A percentile compares a stretch with the other conserved stretches of the same genome.
These are phyloP conservation scores for Microtus montanus DNA, from an alignment of 2,113 vertebrate species.

Conservation along the genomic window DNA sequence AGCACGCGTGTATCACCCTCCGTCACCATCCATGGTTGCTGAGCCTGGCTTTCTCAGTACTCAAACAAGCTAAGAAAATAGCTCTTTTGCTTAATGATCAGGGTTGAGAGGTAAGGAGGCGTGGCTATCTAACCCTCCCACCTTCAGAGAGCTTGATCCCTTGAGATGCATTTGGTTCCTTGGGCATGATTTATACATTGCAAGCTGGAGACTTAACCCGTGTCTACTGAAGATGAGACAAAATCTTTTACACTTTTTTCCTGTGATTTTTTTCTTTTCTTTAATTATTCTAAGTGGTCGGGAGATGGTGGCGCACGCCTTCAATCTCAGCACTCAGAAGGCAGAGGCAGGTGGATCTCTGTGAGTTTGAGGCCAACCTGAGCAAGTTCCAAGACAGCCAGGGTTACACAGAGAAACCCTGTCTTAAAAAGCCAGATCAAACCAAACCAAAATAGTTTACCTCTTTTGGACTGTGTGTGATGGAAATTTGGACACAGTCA, in stretches of 20 bases:
- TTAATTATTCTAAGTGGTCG: background rate
- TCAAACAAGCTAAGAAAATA: slow-evolving; percentile 25
- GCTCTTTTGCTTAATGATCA: slow-evolving; percentile 26
- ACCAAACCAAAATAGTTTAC: background rate
- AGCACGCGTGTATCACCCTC: background rate
- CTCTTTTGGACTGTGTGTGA: slow-evolving; percentile 30
- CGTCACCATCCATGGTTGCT: background rate
- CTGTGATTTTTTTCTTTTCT: background rate
- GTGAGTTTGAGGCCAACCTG: background rate
- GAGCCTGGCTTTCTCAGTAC: slow-evolving; percentile 29
- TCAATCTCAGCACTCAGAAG: background rate
- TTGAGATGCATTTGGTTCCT: background rate
- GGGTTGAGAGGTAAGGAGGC: slow-evolving; percentile 15
- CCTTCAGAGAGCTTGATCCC: background rate
- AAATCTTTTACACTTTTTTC: background rate
- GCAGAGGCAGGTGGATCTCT: background rate
- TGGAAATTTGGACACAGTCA: slow-evolving; percentile 26
- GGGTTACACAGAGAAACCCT: background rate
- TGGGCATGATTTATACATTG: background rate
- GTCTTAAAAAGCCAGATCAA: background rate
- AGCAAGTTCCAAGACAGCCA: background rate
- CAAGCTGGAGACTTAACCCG: background rate
- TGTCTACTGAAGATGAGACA: background rate
- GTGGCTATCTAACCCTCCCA: slow-evolving; percentile 18
- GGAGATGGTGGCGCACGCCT: background rate